These are phyloP conservation scores for Drosophila infuscata DNA, from an alignment of 2,888 invertebrate species.

Conservation along the genomic window DNA sequence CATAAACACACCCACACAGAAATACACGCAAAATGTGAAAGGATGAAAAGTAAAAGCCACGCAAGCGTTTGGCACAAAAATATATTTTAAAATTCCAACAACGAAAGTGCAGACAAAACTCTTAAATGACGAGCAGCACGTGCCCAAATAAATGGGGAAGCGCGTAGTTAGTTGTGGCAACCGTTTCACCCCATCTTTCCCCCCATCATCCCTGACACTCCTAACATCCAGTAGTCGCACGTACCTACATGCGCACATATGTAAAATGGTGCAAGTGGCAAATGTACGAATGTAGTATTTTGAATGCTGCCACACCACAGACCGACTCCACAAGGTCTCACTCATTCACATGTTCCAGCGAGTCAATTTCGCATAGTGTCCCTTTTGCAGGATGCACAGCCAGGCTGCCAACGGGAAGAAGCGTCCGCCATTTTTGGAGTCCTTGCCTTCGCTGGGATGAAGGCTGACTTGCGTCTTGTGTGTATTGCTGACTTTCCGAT, in stretches of 20 bases:
- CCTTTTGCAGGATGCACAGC: conserved; percentile 17
- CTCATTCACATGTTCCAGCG: conserved; percentile 45
- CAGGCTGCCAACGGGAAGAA: conserved; percentile 3
- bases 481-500: conserved; percentile 71
- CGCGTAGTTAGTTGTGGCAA: conserved; percentile 43
- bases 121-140: conserved; percentile 81
- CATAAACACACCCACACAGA: conserved; percentile 40
- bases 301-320: conserved; percentile 41
- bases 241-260: conserved; percentile 9
- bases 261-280: conserved; percentile 45
- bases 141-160: conserved; percentile 73
- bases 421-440: conserved; percentile 34
- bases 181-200: neutral
- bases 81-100: conserved; percentile 75
- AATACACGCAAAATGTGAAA: conserved; percentile 35
- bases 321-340: conserved; percentile 12
- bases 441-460: conserved; percentile 39
- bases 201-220: conserved; percentile 6
- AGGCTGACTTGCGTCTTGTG: conserved; percentile 43
- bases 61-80: conserved; percentile 65
- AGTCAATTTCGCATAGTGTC: conserved; percentile 61
- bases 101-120: conserved; percentile 82
- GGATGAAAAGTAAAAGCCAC: conserved; percentile 70
- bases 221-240: conserved; percentile 7
- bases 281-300: conserved; percentile 44